Base-by-base conservation (phyloP, 2,113 vertebrate genomes). In the Lophius piscatorius region DNA sequence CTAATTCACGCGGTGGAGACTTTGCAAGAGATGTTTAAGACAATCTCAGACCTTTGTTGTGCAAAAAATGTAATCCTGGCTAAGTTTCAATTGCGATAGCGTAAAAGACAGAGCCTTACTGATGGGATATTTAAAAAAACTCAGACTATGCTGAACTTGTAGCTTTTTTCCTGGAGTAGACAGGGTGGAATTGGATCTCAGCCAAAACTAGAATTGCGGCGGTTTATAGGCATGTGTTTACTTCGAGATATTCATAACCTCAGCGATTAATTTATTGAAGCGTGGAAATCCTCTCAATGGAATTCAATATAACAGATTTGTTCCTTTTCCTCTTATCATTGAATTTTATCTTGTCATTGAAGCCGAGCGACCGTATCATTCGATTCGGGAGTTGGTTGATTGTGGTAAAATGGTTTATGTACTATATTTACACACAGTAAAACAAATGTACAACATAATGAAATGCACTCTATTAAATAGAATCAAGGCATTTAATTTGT, bases 181-280 rank as follows among this genome's bases (percentile, higher is more conserved):
- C 42, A 26, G 23, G 21, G 23, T 2, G 22, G 13, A 39, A 41
- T 62, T 67, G 63, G 50, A 23, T 35, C n/a, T 7, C 1, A 4
- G 67, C 60, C 73, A 75, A 16, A 48, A 23, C 13, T 41, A 9
- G 70, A 70, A 73, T 71, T 67, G 67, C 45, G 29, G 18, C 16
- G 9, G 44, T 70, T 74, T 66, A 55, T 39, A 50, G 55, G 41
- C 51, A 41, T 63, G 33, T 71, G 57, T n/a, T 12, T n/a, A 13
- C 50, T 28, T 36, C n/a, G 9, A 68, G 55, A 62, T 63, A 71
- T 50, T 71, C 52, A 65, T 76, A 52, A 76, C 39, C 31, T 21
- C 29, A 38, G 46, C 47, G 61, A 2, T 68, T 64, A 64, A 63
- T 46, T 50, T 33, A 41, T 21, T 23, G 14, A 24, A 21, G 51